phyloP scores from a whole-genome alignment of 2,113 vertebrate genomes.

The Vulpes lagopus region DNA sequence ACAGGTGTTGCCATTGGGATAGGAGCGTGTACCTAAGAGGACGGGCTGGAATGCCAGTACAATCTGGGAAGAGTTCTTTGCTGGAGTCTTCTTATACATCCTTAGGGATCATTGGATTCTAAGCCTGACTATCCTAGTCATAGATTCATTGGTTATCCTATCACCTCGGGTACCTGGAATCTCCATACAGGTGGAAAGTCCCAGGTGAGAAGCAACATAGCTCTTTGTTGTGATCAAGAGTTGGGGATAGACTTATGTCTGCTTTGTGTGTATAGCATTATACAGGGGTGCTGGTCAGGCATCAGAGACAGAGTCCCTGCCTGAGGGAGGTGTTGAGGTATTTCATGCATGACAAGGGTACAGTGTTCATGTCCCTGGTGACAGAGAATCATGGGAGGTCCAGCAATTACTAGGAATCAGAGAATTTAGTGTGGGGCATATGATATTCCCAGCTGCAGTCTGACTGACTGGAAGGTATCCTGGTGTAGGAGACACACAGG shows the following conservation, averaged over 20 bases:
- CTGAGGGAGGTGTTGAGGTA: too few species aligned
- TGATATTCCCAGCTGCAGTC: neutral
- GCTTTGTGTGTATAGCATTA: accelerated
- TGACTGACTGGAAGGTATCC: neutral
- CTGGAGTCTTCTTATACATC: neutral
- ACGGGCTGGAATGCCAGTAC: too few species aligned
- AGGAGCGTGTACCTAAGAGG: too few species aligned
- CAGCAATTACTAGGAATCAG: neutral
- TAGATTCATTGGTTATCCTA: neutral
- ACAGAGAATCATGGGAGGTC: neutral
- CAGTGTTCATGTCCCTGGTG: neutral
- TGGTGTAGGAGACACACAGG: neutral
- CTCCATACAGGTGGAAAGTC: neutral
- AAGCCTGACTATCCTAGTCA: too few species aligned
- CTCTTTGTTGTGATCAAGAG: neutral
- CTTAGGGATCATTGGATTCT: neutral
- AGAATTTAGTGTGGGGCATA: neutral
- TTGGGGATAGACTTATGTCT: neutral
- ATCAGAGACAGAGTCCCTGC: neutral
- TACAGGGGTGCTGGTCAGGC: neutral
- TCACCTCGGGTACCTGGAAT: neutral
- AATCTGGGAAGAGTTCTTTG: too few species aligned
- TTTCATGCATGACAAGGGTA: too few species aligned
- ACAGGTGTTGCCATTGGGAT: neutral
- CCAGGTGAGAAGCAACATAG: neutral